Conservation (phyloP, 92 coral and sea anemone species). For the Palythoa caribaeorum region DNA sequence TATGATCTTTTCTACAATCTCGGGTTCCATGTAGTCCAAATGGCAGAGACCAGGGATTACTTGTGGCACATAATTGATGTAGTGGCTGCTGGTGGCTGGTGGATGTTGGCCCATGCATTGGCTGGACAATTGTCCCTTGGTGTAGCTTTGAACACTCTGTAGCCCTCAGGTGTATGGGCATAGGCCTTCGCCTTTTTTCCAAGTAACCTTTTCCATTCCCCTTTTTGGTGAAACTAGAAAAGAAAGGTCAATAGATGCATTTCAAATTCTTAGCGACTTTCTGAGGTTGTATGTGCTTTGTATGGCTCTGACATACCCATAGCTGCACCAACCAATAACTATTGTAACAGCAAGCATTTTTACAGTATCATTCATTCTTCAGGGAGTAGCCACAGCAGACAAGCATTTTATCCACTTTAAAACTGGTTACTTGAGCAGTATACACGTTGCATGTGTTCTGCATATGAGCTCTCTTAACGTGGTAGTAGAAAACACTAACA, state of each 20-base stretch:
- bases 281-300: neutral
- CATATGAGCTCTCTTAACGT: slow-evolving; percentile 54
- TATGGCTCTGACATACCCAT: slow-evolving; percentile 13
- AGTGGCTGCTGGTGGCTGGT: no score
- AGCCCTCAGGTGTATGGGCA: no score
- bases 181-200: no score
- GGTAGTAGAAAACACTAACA: slow-evolving; percentile 1
- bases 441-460: slow-evolving; percentile 60
- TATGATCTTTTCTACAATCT: no score
- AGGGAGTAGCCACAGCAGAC: slow-evolving; percentile 57
- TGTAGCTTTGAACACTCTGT: no score
- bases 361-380: slow-evolving; percentile 56
- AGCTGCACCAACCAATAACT: neutral
- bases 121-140: no score
- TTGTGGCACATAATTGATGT: no score
- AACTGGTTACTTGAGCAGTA: slow-evolving; percentile 65
- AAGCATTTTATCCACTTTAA: slow-evolving; percentile 45
- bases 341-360: slow-evolving; percentile 44
- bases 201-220: no score
- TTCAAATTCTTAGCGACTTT: neutral
- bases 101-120: no score
- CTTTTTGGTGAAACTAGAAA: neutral
- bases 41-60: no score
- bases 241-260: neutral
- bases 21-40: no score